Evolutionary conservation across 2,113 vertebrate genomes (phyloP).

Genomic region (Pelobates fuscus): DNA sequence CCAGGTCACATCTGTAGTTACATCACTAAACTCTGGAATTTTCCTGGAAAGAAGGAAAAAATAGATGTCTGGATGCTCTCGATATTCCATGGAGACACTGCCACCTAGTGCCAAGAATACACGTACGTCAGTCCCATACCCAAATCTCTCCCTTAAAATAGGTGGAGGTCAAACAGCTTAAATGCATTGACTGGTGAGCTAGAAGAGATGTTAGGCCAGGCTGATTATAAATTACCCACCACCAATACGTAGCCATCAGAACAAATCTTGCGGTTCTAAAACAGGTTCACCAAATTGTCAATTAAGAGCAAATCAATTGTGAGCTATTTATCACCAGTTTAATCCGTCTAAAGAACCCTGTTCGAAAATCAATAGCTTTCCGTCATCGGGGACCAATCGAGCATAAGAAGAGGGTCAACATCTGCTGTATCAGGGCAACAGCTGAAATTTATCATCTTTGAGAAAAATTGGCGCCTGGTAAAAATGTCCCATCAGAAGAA

Average conservation of each 20-base stretch:
- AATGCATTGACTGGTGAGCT: slow-evolving; percentile 70
- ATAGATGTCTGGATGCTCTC: too few relatives aligned
- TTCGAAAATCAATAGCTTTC: slow-evolving; percentile 66
- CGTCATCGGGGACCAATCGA: slow-evolving; percentile 71
- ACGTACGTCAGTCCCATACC: rapidly evolving
- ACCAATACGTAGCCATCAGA: slow-evolving; percentile 60
- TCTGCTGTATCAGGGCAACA: slow-evolving; percentile 60
- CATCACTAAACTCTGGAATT: too few relatives aligned
- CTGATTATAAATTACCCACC: slow-evolving; percentile 72
- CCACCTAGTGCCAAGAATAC: slow-evolving; percentile 64
- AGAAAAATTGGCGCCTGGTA: slow-evolving; percentile 60
- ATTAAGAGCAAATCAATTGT: slow-evolving; percentile 98
- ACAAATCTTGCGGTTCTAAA: slow-evolving; percentile 69
- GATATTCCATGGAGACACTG: slow-evolving; percentile 59
- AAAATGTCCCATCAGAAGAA: slow-evolving; percentile 57
- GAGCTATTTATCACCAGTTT: slow-evolving; percentile 83
- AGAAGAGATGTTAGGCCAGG: slow-evolving; percentile 68
- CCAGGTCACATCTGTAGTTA: too few relatives aligned
- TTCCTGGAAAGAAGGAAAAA: too few relatives aligned
- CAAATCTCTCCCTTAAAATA: not conserved
- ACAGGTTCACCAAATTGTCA: slow-evolving; percentile 91
- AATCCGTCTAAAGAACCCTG: slow-evolving; percentile 54
- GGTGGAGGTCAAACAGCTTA: slow-evolving; percentile 65
- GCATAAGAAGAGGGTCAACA: slow-evolving; percentile 62
- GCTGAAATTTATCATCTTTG: slow-evolving; percentile 64